Evolutionary conservation across 2,797 vertebrate species (phyloP), one percentile per base, ranked within the genome.

Genomic region (Bradypus variegatus): DNA sequence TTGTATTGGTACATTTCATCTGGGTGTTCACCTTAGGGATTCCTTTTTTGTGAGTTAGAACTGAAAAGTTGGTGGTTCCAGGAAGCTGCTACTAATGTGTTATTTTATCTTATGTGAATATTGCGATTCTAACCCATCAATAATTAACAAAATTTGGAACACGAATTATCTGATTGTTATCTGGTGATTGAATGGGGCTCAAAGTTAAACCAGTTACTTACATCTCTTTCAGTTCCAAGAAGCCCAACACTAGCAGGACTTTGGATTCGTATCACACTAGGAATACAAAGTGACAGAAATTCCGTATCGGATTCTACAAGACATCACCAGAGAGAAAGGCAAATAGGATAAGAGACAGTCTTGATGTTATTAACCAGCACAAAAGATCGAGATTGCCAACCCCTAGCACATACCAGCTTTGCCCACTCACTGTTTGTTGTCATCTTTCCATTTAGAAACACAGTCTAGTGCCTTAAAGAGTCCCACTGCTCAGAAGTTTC

Each of bases 31-130:
- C 69, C 38, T 9, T 18, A 23, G 9, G 50, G n/a, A 14, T 65
- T 64, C 36, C 15, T 81, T 76, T 29, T 82, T 65, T 89, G 16
- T 62, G 36, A 60, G 33, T 76, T 64, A 53, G n/a, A 90, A 36
- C 80, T 94, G 79, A 94, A 50, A 50, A 84, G 72, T 95, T 82
- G 79, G 80, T 0, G 2, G 75, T 73, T 90, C 88, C 82, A 85
- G 76, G 86, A 80, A 72, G 36, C 72, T 9, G 0, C 81, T 94
- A 72, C 62, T 64, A 16, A 62, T 50, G 50, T 87, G 31, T 27
- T 18, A 41, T 38, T 62, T 81, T 76, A 41, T 83, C 48, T 93
- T 84, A 85, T 3, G 1, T 72, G 86, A 95, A 65, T 75, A 2
- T 18, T 83, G 1, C 3, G 31, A 21, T 60, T 86, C 78, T 94